These are phyloP conservation scores for Dinomys branickii DNA, from an alignment of 2,113 vertebrate genomes.

Conservation along the genomic window DNA sequence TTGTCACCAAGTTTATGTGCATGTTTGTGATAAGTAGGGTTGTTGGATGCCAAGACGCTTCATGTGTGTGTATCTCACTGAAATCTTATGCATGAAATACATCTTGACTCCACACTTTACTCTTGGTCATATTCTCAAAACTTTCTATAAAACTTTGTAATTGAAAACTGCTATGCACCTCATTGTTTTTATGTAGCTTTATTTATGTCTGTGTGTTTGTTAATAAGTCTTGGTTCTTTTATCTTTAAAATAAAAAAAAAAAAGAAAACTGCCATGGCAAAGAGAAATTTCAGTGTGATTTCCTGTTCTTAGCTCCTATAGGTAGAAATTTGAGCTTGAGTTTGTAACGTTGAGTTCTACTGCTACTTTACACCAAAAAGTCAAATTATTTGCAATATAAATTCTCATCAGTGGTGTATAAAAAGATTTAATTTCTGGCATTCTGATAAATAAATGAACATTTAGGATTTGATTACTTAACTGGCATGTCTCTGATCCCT, in stretches of 20 bases:
- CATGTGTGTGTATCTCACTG: neutral
- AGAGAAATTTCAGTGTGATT: neutral
- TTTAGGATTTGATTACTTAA: neutral
- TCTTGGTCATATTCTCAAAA: neutral
- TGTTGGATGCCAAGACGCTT: neutral
- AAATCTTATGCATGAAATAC: neutral
- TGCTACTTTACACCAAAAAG: neutral
- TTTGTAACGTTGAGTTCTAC: neutral
- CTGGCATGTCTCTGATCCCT: neutral
- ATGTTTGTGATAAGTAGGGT: neutral
- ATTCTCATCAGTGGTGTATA: neutral
- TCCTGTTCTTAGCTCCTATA: neutral
- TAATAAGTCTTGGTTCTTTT: too few relatives aligned
- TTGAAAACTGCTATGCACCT: neutral
- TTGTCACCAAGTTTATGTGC: neutral
- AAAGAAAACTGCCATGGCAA: neutral
- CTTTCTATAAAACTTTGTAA: neutral
- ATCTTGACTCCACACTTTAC: neutral
- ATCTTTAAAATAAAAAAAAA: too few relatives aligned
- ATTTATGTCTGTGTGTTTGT: too few relatives aligned
- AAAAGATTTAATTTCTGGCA: neutral
- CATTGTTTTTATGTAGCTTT: too few relatives aligned
- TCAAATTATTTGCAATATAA: constrained; percentile 32
- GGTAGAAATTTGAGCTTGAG: neutral
- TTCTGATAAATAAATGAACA: constrained; percentile 31